Conservation (phyloP, 2,888 invertebrate species). For the Oasisia sp. region DNA sequence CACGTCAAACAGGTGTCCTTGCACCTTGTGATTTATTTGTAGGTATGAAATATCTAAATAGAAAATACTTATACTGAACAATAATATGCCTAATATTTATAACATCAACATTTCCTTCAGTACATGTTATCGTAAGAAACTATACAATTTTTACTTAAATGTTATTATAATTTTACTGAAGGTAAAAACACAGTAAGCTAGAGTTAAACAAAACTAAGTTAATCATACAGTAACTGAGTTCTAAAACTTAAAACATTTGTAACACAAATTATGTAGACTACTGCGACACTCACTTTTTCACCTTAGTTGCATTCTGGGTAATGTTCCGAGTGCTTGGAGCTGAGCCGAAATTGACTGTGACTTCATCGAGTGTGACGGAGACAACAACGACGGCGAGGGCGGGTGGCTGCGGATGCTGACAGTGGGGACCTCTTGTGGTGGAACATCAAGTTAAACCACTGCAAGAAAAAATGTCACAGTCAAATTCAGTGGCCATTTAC, state of each 20-base stretch:
- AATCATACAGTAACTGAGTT: too few relatives aligned
- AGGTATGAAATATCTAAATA: background rate
- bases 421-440: constrained; percentile 17
- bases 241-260: too few relatives aligned
- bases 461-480: background rate
- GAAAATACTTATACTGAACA: background rate
- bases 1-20: background rate
- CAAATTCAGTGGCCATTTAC: too few relatives aligned
- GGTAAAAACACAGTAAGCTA: background rate
- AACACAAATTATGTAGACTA: background rate
- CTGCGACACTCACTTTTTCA: background rate
- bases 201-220: too few relatives aligned
- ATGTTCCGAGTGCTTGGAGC: constrained; percentile 3
- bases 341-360: background rate
- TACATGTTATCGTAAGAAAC: background rate
- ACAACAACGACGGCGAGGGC: background rate
- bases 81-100: background rate
- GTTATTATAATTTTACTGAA: background rate
- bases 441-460: constrained; percentile 11
- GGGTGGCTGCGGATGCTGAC: constrained; percentile 1
- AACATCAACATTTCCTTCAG: background rate
- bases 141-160: background rate
- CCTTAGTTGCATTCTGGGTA: constrained; percentile 17
- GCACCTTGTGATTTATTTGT: background rate
- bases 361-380: background rate